These are phyloP conservation scores for Pseudachorutes palmiensis DNA, from an alignment of 1,140 invertebrate genomes.

Conservation along the genomic window DNA sequence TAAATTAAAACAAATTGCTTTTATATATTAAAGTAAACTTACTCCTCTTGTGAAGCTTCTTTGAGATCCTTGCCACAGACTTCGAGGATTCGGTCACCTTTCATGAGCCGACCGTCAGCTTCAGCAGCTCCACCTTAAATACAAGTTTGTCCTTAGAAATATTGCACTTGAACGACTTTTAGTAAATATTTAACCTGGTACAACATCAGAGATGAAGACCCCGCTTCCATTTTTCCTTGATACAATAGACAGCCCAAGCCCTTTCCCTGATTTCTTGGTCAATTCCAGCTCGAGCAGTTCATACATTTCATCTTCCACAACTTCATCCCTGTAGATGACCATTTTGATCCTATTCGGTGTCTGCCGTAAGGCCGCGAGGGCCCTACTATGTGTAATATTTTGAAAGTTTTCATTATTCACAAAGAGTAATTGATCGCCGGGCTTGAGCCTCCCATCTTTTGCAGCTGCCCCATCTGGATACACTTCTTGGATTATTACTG, in stretches of 20 bases:
- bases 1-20: slow-evolving; percentile 17
- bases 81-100: slow-evolving; percentile 45
- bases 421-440: slow-evolving; percentile 81
- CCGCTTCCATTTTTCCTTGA: slow-evolving; percentile 78
- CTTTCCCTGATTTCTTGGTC: slow-evolving; percentile 82
- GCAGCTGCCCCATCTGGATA: slow-evolving; percentile 83
- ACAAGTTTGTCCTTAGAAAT: slow-evolving; percentile 55
- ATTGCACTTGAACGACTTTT: not conserved
- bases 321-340: slow-evolving; percentile 78
- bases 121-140: slow-evolving; percentile 72
- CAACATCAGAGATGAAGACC: slow-evolving; percentile 90
- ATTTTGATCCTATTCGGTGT: slow-evolving; percentile 69
- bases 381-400: slow-evolving; percentile 55
- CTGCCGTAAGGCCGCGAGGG: slow-evolving; percentile 61
- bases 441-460: slow-evolving; percentile 78
- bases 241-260: slow-evolving; percentile 81
- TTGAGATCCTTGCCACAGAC: slow-evolving; percentile 80
- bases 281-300: slow-evolving; percentile 83
- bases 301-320: slow-evolving; percentile 57
- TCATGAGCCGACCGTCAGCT: slow-evolving; percentile 79
- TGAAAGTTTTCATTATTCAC: slow-evolving; percentile 71
- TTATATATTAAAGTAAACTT: slow-evolving; percentile 6
- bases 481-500: slow-evolving; percentile 85
- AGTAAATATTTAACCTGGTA: slow-evolving; percentile 13
- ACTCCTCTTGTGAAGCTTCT: slow-evolving; percentile 49